These are phyloP conservation scores for Echinometra lucunter DNA, from an alignment of 53 echinoderm and acorn worm genomes.

Conservation along the genomic window DNA sequence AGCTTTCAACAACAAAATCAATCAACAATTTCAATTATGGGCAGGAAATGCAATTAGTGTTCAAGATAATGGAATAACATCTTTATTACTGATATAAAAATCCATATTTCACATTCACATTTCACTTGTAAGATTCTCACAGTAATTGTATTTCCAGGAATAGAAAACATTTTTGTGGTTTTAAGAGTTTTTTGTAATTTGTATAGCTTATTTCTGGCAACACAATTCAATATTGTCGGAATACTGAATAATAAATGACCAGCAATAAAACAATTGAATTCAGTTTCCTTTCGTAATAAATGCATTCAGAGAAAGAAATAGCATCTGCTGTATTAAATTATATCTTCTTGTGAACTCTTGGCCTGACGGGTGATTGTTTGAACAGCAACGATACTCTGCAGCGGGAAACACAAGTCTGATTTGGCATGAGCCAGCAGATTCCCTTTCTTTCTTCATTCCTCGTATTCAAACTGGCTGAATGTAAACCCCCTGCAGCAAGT, in stretches of 20 bases:
- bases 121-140: too few species aligned
- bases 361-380: conserved; percentile 4
- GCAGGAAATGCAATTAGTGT: too few species aligned
- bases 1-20: too few species aligned
- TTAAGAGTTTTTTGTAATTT: background rate
- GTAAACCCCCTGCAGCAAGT: conserved; percentile 55
- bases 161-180: background rate
- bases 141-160: background rate
- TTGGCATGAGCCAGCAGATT: conserved; percentile 30
- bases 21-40: too few species aligned
- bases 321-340: background rate
- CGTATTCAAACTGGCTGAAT: conserved; percentile 54
- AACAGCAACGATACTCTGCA: conserved; percentile 36
- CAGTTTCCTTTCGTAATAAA: background rate
- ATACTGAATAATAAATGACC: background rate
- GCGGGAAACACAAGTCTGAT: conserved; percentile 35
- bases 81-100: too few species aligned
- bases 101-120: too few species aligned
- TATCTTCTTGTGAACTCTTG: background rate
- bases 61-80: too few species aligned
- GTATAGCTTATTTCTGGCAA: background rate
- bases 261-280: background rate
- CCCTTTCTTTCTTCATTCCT: conserved; percentile 34
- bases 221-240: background rate
- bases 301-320: background rate